Base-by-base conservation (phyloP, 2,888 invertebrate genomes). In the Drosophila lacicola region DNA sequence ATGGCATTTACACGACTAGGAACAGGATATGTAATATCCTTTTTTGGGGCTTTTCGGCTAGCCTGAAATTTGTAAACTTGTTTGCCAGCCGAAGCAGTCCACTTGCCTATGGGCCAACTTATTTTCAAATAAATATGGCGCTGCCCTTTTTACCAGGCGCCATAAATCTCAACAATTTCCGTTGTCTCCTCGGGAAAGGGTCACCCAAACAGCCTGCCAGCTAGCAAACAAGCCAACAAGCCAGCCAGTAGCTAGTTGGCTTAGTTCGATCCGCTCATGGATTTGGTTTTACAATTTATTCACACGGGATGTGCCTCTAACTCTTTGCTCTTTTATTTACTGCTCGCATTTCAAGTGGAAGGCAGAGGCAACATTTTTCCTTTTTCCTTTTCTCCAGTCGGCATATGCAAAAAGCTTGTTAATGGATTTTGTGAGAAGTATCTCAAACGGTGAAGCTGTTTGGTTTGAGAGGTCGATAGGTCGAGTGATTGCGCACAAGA, bases 21-120 rank as follows among this genome's bases (percentile, higher is more conserved):
- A 86, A 86, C 84, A 88, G 87, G 89, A 89, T 85, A 88, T 90
- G 85, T 89, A 90, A 89, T 89, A 89, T 89, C 89, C 89, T 88
- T 83, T 75, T 74, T 62, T 45, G 51, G 58, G 69, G 64, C 33
- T 39, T 37, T 36, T 42, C 50, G 34, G 46, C 58, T 29, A 60
- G 62, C 62, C 54, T 55, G 66, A 69, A 60, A 70, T 82, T 74
- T 77, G 76, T 73, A 66, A 69, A 67, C 64, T 60, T 46, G 56
- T 55, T 62, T 50, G 51, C 65, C 44, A 50, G 41, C 34, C 47
- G 29, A 10, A 41, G 53, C 64, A 67, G 77, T 47, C 60, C 75
- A 73, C 74, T 71, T 56, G 68, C 76, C 64, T 37, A 47, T 67
- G 70, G 66, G 58, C 73, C 65, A 77, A 78, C 76, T 76, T 80